These are phyloP conservation scores for Amyelois transitella DNA, from an alignment of 1,140 invertebrate genomes.

Conservation along the genomic window DNA sequence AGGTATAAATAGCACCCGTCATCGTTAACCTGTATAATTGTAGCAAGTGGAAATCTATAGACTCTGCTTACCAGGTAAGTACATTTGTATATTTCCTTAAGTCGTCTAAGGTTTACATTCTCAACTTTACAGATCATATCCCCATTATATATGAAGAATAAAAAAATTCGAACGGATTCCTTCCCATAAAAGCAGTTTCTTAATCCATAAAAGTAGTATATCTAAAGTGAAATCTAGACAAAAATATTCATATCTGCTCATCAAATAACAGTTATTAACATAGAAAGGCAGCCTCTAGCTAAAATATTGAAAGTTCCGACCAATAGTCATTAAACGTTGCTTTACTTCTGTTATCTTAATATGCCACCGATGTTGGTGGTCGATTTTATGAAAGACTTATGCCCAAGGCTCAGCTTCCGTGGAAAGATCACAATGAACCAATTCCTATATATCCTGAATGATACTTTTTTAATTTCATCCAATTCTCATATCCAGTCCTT, in stretches of 20 bases:
- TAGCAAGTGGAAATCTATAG: too few relatives aligned
- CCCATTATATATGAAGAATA: too few relatives aligned
- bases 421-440: too few relatives aligned
- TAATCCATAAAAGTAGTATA: neutral
- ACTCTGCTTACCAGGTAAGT: too few relatives aligned
- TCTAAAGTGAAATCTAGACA: neutral
- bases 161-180: neutral
- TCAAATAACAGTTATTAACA: slow-evolving; percentile 8
- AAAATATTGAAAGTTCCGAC: slow-evolving; percentile 15
- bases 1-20: too few relatives aligned
- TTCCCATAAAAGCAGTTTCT: neutral
- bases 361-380: neutral
- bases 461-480: too few relatives aligned
- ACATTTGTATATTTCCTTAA: too few relatives aligned
- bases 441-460: too few relatives aligned
- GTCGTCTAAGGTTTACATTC: too few relatives aligned
- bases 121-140: too few relatives aligned
- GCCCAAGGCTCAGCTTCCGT: neutral
- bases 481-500: too few relatives aligned
- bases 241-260: neutral
- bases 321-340: slow-evolving; percentile 2
- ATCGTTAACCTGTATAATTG: too few relatives aligned
- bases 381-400: neutral
- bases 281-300: slow-evolving; percentile 9
- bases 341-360: slow-evolving; percentile 13